phyloP scores from a whole-genome alignment of 2,797 vertebrate genomes.

The Margarornis squamiger region DNA sequence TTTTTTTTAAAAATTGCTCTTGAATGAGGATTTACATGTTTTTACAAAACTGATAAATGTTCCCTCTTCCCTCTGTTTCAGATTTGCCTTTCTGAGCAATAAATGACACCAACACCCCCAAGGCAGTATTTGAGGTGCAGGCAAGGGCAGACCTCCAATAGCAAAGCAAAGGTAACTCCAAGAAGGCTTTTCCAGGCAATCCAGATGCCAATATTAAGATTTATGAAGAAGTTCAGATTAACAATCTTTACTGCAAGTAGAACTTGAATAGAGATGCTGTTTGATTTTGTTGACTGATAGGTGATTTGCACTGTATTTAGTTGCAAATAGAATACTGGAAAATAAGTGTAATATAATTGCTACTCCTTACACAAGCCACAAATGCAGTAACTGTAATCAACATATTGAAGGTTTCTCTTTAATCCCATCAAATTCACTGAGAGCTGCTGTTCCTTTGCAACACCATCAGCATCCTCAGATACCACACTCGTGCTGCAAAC shows the following conservation, averaged over 20 bases:
- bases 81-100: background rate
- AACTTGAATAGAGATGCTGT: background rate
- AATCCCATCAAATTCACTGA: background rate
- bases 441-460: background rate
- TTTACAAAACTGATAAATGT: background rate
- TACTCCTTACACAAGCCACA: background rate
- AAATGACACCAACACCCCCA: background rate
- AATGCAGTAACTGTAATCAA: background rate
- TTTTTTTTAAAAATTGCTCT: background rate
- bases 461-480: background rate
- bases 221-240: background rate
- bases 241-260: background rate
- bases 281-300: background rate
- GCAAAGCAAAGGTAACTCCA: background rate
- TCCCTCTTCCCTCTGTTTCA: background rate
- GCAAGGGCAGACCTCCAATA: background rate
- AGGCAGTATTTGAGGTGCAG: background rate
- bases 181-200: background rate
- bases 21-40: background rate
- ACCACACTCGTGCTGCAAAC: background rate
- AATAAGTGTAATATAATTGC: background rate
- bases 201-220: background rate
- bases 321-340: background rate
- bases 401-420: background rate
- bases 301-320: background rate